These are phyloP conservation scores for Triplophysa tibetana DNA, from an alignment of 2,113 vertebrate species.

Conservation along the genomic window DNA sequence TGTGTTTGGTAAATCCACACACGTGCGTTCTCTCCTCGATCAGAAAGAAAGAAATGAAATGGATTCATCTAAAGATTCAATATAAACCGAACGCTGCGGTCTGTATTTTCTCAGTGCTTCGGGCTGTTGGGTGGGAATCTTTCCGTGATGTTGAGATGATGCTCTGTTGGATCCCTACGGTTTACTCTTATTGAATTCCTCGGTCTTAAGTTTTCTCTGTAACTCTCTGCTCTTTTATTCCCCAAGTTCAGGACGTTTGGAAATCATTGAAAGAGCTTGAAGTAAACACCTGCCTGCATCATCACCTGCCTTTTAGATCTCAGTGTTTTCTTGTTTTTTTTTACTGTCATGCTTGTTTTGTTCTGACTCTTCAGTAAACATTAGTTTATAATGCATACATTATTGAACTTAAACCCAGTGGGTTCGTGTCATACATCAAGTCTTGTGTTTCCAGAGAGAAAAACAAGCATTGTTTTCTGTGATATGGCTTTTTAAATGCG, in stretches of 20 bases:
- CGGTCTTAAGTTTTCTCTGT: neutral
- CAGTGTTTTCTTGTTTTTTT: neutral
- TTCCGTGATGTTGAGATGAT: slow-evolving; percentile 28
- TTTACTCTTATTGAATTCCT: neutral
- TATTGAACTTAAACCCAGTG: too few species aligned
- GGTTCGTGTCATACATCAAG: too few species aligned
- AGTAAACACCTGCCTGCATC: slow-evolving; percentile 4
- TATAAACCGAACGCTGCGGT: neutral
- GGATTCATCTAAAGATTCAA: neutral
- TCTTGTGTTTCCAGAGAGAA: too few species aligned
- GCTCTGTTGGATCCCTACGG: neutral
- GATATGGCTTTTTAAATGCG: too few species aligned
- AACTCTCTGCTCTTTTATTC: slow-evolving; percentile 1
- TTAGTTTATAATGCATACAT: too few species aligned
- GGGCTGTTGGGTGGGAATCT: slow-evolving; percentile 15
- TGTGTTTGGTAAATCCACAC: too few species aligned
- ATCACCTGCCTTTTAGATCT: neutral
- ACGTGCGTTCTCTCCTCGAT: neutral
- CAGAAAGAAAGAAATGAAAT: slow-evolving; percentile 21
- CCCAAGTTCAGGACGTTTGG: neutral
- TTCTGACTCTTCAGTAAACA: too few species aligned
- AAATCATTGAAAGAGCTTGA: neutral
- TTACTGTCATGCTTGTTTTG: too few species aligned
- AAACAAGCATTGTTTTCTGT: too few species aligned
- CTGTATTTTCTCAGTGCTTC: slow-evolving; percentile 29